These are phyloP conservation scores for Rhagoletis zephyria DNA, from an alignment of 1,140 invertebrate genomes.

Conservation along the genomic window DNA sequence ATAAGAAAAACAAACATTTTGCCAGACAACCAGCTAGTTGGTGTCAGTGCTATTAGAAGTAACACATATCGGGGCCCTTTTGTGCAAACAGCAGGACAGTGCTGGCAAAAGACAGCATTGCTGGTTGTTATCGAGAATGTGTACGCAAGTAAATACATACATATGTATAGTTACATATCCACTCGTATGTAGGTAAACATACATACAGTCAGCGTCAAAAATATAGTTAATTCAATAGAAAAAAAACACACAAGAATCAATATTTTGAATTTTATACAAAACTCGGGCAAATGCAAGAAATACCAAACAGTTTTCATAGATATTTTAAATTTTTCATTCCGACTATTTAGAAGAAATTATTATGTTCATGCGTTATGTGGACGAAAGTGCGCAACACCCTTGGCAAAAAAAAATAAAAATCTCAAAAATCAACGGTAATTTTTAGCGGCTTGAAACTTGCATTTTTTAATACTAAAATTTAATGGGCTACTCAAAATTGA, in stretches of 20 bases:
- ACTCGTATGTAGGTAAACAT: neutral
- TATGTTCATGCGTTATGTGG: too few relatives aligned
- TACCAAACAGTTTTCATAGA: too few relatives aligned
- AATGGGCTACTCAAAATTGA: too few relatives aligned
- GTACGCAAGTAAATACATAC: neutral
- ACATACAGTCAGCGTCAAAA: too few relatives aligned
- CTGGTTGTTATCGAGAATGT: conserved; percentile 5
- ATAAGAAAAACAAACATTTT: conserved; percentile 10
- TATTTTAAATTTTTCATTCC: too few relatives aligned
- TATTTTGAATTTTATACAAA: neutral
- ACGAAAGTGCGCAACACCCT: too few relatives aligned
- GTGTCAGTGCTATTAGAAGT: conserved; percentile 12
- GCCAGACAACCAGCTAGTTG: neutral
- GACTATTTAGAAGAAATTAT: too few relatives aligned
- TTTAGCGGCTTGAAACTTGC: too few relatives aligned
- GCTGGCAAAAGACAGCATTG: conserved; percentile 10
- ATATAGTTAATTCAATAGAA: neutral
- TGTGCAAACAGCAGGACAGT: conserved; percentile 9
- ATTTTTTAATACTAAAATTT: too few relatives aligned
- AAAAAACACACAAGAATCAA: neutral
- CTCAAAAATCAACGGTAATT: too few relatives aligned
- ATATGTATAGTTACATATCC: neutral
- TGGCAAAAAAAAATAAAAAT: too few relatives aligned
- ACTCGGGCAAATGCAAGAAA: too few relatives aligned
- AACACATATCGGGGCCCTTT: neutral